These are phyloP conservation scores for Gryllus longicercus DNA, from an alignment of 2,888 invertebrate species.

Conservation along the genomic window DNA sequence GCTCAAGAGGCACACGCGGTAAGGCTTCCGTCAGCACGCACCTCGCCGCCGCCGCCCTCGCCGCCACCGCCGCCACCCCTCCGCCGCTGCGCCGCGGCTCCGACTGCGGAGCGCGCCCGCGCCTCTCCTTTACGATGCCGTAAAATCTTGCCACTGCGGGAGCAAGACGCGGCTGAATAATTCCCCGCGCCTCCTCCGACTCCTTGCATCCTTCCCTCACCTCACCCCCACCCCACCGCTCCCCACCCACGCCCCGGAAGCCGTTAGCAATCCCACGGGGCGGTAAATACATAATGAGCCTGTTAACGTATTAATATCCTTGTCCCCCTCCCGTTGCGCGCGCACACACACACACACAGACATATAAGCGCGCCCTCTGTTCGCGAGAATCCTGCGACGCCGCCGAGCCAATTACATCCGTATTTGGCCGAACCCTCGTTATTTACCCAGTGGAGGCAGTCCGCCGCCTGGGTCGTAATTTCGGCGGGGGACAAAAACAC, in stretches of 20 bases:
- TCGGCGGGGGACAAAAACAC: too few species aligned
- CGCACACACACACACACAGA: too few species aligned
- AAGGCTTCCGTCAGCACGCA: too few species aligned
- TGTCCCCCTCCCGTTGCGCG: background rate
- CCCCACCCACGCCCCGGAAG: background rate
- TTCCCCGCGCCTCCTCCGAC: background rate
- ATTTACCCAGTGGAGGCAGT: background rate
- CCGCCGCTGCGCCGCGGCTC: too few species aligned
- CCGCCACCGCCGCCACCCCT: too few species aligned
- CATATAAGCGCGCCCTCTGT: background rate
- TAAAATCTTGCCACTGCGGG: background rate
- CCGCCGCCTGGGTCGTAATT: too few species aligned
- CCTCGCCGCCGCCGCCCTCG: too few species aligned
- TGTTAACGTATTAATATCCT: conserved; percentile 10
- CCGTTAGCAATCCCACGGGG: too few species aligned
- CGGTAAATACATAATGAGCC: background rate
- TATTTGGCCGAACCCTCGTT: background rate
- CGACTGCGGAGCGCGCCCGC: background rate
- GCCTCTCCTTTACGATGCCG: background rate
- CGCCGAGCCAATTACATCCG: background rate
- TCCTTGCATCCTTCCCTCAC: background rate
- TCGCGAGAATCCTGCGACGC: background rate
- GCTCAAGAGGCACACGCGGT: too few species aligned
- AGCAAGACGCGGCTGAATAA: conserved; percentile 17
- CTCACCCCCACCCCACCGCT: background rate